Conservation (phyloP, 2,113 vertebrate species). For the Atrichornis clamosus region DNA sequence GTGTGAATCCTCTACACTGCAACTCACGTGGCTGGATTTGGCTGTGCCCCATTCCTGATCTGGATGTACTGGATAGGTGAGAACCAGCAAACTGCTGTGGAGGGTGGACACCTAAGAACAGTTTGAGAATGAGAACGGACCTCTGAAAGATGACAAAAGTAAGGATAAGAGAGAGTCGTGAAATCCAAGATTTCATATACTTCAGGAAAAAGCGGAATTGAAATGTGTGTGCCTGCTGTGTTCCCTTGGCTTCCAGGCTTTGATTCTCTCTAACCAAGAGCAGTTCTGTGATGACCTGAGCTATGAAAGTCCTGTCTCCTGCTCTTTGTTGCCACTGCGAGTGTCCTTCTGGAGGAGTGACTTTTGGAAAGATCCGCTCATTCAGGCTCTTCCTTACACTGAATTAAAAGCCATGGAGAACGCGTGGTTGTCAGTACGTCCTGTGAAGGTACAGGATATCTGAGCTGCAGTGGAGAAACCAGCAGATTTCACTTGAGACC, state of each 20-base stretch:
- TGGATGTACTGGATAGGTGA: background rate
- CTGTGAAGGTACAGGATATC: background rate
- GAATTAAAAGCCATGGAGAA: background rate
- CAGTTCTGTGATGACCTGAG: background rate
- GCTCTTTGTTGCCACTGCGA: background rate
- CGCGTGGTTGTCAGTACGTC: background rate
- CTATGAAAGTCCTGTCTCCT: background rate
- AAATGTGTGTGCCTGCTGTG: background rate
- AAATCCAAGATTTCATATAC: background rate
- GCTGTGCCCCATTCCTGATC: background rate
- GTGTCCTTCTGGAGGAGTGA: background rate
- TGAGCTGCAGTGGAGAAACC: background rate
- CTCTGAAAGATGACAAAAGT: background rate
- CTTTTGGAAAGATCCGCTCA: background rate
- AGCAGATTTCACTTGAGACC: background rate
- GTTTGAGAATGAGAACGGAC: background rate
- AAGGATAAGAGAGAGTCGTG: background rate
- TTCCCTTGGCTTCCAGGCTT: background rate
- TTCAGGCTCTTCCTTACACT: background rate
- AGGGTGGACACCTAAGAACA: background rate
- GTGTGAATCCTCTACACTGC: rapidly evolving
- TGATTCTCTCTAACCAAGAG: background rate
- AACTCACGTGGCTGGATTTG: rapidly evolving
- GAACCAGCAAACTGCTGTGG: too few relatives aligned
- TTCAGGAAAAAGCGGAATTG: background rate